Conservation (phyloP, 2,888 invertebrate genomes). For the Silvanus unidentatus region DNA sequence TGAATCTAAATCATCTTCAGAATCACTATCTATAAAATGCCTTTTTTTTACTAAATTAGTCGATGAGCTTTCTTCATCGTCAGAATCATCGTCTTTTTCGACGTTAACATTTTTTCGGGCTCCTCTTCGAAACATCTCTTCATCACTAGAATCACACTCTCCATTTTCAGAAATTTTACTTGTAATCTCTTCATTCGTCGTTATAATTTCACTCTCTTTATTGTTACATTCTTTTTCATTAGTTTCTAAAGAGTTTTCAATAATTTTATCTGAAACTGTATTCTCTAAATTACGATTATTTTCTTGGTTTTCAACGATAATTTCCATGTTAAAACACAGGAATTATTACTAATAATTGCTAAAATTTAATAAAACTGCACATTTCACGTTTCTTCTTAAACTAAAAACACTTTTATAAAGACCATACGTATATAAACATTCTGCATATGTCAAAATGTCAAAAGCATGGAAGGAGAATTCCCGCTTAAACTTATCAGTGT, state of each 20-base stretch:
- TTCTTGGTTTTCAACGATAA: not conserved
- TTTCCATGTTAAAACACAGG: not conserved
- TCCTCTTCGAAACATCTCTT: slow-evolving; percentile 11
- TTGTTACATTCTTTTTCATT: not conserved
- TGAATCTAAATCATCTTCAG: slow-evolving; percentile 14
- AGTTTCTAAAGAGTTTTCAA: not conserved
- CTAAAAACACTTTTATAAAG: too few species aligned
- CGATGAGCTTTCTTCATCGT: slow-evolving; percentile 6
- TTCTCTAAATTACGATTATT: not conserved
- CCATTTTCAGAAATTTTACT: too few species aligned
- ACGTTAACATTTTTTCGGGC: not conserved
- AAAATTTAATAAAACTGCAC: too few species aligned
- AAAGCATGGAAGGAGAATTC: too few species aligned
- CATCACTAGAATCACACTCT: slow-evolving; percentile 25
- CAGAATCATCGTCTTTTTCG: slow-evolving; percentile 6
- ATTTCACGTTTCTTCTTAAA: too few species aligned
- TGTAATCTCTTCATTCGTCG: too few species aligned
- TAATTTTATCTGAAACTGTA: not conserved
- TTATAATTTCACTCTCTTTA: not conserved
- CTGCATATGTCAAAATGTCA: too few species aligned
- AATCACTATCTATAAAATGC: slow-evolving; percentile 10
- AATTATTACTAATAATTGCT: too few species aligned
- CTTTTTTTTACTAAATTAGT: not conserved
- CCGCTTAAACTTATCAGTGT: too few species aligned
- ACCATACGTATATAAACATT: too few species aligned